phyloP scores from a whole-genome alignment of 2,113 vertebrate genomes.

The Leptobrachium ailaonicum region DNA sequence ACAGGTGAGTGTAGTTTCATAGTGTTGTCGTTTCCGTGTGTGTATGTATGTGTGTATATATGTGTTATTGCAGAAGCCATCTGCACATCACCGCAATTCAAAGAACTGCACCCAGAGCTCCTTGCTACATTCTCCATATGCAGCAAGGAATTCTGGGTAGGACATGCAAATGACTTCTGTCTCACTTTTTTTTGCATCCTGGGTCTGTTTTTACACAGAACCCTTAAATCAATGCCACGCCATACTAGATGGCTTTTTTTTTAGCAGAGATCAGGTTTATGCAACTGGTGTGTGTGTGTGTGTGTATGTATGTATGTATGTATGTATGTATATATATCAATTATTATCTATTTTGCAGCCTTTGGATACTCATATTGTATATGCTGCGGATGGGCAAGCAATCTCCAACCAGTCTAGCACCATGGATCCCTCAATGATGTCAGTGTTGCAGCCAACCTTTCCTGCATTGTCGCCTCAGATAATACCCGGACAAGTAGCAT shows the following conservation, averaged over 20 bases:
- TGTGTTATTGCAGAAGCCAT: too few relatives aligned
- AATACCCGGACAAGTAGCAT: constrained; percentile 42
- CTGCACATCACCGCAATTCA: too few relatives aligned
- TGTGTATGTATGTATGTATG: not conserved
- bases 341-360: constrained; percentile 51
- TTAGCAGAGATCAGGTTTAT: not conserved
- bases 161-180: too few relatives aligned
- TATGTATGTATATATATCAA: not conserved
- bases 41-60: too few relatives aligned
- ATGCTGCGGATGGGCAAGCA: constrained; percentile 65
- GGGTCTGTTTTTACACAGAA: too few relatives aligned
- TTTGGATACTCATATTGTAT: constrained; percentile 63
- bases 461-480: constrained; percentile 50
- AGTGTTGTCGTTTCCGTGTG: too few relatives aligned
- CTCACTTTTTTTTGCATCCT: too few relatives aligned
- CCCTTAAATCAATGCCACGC: too few relatives aligned
- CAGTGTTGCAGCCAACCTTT: constrained; percentile 56
- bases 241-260: too few relatives aligned
- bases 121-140: too few relatives aligned
- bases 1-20: constrained; percentile 60
- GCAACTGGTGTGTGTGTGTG: not conserved
- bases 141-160: too few relatives aligned
- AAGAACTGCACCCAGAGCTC: too few relatives aligned
- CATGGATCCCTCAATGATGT: constrained; percentile 48
- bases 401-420: constrained; percentile 34